phyloP scores from a whole-genome alignment of 2,113 vertebrate species.

The Phyllostomus discolor region DNA sequence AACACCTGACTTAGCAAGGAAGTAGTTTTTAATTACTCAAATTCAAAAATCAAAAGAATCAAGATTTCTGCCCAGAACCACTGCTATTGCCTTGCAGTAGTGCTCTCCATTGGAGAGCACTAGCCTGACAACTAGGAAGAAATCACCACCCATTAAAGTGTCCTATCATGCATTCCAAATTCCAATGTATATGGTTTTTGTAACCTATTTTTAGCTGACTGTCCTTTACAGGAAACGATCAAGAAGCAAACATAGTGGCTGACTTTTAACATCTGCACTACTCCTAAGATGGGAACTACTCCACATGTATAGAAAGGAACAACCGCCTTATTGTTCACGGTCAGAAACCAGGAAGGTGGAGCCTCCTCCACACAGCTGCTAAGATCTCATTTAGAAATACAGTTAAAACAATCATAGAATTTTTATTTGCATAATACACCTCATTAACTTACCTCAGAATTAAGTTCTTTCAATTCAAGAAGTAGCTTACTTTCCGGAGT shows the following conservation, averaged over 20 bases:
- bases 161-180: not conserved
- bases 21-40: not conserved
- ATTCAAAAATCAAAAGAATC: not conserved
- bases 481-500: not conserved
- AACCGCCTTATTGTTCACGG: not conserved
- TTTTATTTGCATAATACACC: conserved; percentile 27
- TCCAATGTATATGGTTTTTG: not conserved
- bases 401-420: not conserved
- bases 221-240: not conserved
- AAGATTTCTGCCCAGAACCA: not conserved
- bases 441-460: conserved; percentile 7
- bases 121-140: not conserved
- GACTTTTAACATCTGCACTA: not conserved
- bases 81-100: not conserved
- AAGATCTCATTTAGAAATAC: not conserved
- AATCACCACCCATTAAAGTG: not conserved
- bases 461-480: not conserved
- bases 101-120: not conserved
- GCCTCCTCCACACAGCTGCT: not conserved
- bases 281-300: not conserved
- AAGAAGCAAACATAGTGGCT: not conserved
- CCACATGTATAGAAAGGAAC: not conserved
- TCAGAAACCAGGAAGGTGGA: not conserved
- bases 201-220: not conserved
- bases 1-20: not conserved